Evolutionary conservation across 2,888 invertebrate genomes (phyloP).

Genomic region (Spisula solida): DNA sequence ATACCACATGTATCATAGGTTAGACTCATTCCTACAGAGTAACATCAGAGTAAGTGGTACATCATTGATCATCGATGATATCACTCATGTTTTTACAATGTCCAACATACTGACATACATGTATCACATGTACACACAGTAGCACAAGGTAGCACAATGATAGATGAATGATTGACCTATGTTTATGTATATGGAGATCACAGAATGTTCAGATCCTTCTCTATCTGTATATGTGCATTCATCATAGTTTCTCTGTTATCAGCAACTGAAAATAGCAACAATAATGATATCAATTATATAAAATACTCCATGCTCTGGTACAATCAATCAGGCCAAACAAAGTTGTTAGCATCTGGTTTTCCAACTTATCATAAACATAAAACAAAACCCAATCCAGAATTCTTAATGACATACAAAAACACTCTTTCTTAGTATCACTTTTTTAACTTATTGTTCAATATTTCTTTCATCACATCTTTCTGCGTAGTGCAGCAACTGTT

Average conservation of each 20-base stretch:
- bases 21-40: not conserved
- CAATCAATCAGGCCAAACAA: too few relatives aligned
- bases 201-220: constrained; percentile 91
- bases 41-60: not conserved
- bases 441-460: too few relatives aligned
- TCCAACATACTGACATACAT: not conserved
- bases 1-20: not conserved
- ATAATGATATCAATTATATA: too few relatives aligned
- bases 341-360: too few relatives aligned
- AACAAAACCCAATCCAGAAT: too few relatives aligned
- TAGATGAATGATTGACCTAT: not conserved
- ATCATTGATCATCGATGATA: not conserved
- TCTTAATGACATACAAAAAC: too few relatives aligned
- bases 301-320: too few relatives aligned
- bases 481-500: too few relatives aligned
- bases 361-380: too few relatives aligned
- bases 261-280: constrained; percentile 77
- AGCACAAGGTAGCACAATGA: not conserved
- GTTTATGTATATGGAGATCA: constrained; percentile 79
- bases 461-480: too few relatives aligned
- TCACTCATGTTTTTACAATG: not conserved
- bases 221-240: constrained; percentile 94
- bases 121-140: not conserved
- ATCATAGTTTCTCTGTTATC: constrained; percentile 89
- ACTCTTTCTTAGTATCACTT: too few relatives aligned